phyloP scores from a whole-genome alignment of 2,113 vertebrate species.

The Aramus guarauna region DNA sequence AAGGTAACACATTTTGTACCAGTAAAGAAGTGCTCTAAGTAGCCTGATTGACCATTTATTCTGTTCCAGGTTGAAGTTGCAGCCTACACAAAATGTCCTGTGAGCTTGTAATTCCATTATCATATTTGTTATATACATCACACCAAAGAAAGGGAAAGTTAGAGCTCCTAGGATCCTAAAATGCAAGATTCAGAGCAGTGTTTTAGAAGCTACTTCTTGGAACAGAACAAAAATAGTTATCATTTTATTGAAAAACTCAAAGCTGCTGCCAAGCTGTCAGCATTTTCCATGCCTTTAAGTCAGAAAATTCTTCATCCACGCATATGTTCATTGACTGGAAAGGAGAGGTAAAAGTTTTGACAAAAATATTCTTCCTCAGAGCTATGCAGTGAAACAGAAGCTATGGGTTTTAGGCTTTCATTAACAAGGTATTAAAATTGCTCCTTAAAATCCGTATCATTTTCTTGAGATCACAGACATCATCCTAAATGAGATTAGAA shows the following conservation, averaged over 20 bases:
- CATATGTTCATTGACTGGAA: slow-evolving; percentile 9
- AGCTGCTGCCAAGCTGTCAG: slow-evolving; percentile 20
- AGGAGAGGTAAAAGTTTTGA: background rate
- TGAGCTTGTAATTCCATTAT: background rate
- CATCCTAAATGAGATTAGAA: background rate
- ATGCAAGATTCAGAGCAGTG: background rate
- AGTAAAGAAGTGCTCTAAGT: background rate
- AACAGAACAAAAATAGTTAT: background rate
- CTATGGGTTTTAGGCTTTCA: background rate
- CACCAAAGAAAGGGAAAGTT: background rate
- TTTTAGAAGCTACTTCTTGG: background rate
- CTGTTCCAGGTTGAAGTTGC: background rate
- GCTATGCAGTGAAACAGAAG: background rate
- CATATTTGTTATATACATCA: background rate
- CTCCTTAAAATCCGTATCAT: background rate
- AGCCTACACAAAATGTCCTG: too few species aligned
- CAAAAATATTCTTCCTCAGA: background rate
- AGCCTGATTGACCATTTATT: background rate
- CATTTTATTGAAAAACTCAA: background rate
- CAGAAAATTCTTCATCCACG: slow-evolving; percentile 14
- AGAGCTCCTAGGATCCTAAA: background rate
- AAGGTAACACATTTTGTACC: background rate
- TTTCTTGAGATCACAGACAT: background rate
- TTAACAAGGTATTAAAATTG: background rate
- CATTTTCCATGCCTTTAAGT: background rate